Percentiles rank a stretch among this genome's conserved stretches.
Evolutionary conservation across 2,113 vertebrate species (phyloP).

Genomic region (Nymphicus hollandicus): DNA sequence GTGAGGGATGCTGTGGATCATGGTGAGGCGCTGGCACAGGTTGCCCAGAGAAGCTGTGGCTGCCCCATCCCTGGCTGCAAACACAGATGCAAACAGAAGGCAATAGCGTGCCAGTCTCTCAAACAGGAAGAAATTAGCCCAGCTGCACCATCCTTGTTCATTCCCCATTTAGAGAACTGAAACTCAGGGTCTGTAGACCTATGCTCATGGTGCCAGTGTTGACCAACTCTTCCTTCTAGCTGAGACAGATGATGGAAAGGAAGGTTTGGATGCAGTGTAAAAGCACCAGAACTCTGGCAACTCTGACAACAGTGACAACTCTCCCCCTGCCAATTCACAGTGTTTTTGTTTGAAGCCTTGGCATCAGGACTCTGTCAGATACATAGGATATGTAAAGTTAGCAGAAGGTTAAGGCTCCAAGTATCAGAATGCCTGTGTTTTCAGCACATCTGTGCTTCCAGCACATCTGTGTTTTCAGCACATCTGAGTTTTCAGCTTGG

Average conservation of each 20-base stretch:
- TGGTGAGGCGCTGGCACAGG: neutral
- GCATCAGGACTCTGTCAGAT: neutral
- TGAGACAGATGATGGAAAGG: neutral
- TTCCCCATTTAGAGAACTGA: neutral
- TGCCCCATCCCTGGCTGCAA: neutral
- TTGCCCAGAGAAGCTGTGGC: neutral
- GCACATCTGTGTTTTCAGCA: neutral
- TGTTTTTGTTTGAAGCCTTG: neutral
- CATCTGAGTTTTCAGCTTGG: neutral
- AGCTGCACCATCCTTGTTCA: neutral
- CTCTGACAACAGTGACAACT: neutral
- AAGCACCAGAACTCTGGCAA: neutral
- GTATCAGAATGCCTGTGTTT: neutral
- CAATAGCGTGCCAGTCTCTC: neutral
- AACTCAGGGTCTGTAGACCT: neutral
- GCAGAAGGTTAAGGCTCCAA: neutral
- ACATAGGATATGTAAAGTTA: neutral
- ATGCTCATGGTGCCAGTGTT: neutral
- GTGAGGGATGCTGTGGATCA: neutral
- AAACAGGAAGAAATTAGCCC: neutral
- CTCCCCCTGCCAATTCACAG: neutral
- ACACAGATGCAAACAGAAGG: neutral
- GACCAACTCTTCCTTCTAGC: neutral
- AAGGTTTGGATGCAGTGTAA: neutral
- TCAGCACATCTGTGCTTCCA: neutral